Conservation (phyloP, 2,888 invertebrate genomes). For the Pristionchus entomophagus region DNA sequence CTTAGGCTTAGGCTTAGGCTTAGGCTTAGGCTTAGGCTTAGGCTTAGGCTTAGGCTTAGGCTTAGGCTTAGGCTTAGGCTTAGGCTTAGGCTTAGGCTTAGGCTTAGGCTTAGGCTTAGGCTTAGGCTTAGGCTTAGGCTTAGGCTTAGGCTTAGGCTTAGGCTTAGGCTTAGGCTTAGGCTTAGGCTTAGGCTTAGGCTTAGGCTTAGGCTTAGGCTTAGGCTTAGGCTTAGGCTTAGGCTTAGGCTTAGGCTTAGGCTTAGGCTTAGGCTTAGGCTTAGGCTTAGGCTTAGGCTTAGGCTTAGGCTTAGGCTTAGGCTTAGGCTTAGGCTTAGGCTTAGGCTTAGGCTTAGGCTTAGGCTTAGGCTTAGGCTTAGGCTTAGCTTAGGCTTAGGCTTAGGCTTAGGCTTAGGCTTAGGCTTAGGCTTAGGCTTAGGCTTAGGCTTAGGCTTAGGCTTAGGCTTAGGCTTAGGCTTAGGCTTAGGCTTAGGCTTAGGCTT, state of each 20-base stretch:
- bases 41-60: conserved; percentile 52
- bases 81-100: conserved; percentile 52
- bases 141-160: conserved; percentile 52
- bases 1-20: conserved; percentile 52
- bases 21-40: conserved; percentile 51
- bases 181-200: conserved; percentile 52
- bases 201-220: conserved; percentile 52
- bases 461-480: conserved; percentile 51
- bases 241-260: conserved; percentile 54
- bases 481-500: conserved; percentile 52
- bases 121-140: conserved; percentile 53
- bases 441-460: conserved; percentile 51
- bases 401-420: conserved; percentile 52
- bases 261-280: conserved; percentile 52
- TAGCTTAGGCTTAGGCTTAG: conserved; percentile 53
- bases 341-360: conserved; percentile 52
- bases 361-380: conserved; percentile 52
- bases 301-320: conserved; percentile 52
- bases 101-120: conserved; percentile 51
- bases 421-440: conserved; percentile 53
- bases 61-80: conserved; percentile 52
- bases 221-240: conserved; percentile 52
- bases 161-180: conserved; percentile 51
- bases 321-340: conserved; percentile 52
- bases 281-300: conserved; percentile 51